Conservation (phyloP, 2,888 invertebrate genomes). For the Ommatoiulus sabulosus region DNA sequence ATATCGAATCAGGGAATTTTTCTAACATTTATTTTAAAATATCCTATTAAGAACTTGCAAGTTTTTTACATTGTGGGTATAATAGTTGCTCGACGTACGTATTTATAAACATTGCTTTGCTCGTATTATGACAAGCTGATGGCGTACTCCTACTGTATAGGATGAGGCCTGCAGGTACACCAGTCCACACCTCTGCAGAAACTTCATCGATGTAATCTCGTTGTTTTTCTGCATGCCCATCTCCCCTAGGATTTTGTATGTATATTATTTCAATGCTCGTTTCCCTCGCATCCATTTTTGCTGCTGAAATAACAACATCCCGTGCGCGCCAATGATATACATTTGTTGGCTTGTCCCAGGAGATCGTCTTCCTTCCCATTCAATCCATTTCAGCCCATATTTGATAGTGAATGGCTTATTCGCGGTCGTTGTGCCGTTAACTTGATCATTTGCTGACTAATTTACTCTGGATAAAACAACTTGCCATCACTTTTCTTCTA, state of each 20-base stretch:
- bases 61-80: too few species aligned
- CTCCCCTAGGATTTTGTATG: neutral
- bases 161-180: neutral
- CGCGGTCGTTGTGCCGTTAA: constrained; percentile 20
- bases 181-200: neutral
- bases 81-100: too few species aligned
- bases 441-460: constrained; percentile 16
- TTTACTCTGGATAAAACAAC: constrained; percentile 22
- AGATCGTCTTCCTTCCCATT: constrained; percentile 13
- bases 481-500: constrained; percentile 18
- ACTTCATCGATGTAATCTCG: neutral
- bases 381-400: constrained; percentile 34
- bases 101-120: too few species aligned
- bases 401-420: constrained; percentile 22
- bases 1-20: too few species aligned
- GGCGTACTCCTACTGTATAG: neutral
- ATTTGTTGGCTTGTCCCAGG: neutral
- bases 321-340: neutral
- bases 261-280: neutral
- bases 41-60: too few species aligned
- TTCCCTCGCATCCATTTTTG: neutral
- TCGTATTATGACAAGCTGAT: neutral
- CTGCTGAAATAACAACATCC: constrained; percentile 20
- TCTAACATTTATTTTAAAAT: too few species aligned
- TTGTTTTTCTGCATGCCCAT: neutral